Percentiles rank a stretch among this genome's conserved stretches.
Conservation (phyloP, 1,140 invertebrate genomes). For the Triops cancriformis region DNA sequence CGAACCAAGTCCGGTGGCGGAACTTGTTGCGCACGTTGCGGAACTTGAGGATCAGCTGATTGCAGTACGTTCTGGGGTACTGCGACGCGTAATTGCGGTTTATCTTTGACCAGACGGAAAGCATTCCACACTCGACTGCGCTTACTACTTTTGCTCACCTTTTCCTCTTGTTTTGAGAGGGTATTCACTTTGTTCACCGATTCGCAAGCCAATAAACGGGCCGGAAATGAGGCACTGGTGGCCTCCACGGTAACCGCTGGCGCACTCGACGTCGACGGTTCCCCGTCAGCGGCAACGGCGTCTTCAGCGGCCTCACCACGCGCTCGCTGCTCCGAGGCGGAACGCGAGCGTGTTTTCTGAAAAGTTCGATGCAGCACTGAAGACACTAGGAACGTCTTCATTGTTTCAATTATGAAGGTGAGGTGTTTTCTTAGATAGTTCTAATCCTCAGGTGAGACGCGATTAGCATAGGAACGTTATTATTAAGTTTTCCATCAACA, state of each 20-base stretch:
- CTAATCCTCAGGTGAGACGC: no score
- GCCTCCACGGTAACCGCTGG: not conserved
- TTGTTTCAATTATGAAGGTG: not conserved
- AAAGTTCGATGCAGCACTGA: slow-evolving; percentile 7
- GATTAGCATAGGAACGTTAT: no score
- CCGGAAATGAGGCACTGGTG: not conserved
- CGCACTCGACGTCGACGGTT: slow-evolving; percentile 4
- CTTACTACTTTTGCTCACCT: not conserved
- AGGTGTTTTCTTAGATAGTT: no score
- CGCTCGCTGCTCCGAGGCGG: not conserved
- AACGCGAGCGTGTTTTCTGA: not conserved
- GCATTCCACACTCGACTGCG: slow-evolving; percentile 1
- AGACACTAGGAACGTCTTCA: not conserved
- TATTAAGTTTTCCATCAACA: no score
- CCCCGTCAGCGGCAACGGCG: not conserved
- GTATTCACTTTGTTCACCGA: not conserved
- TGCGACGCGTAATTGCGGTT: not conserved
- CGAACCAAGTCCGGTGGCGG: not conserved
- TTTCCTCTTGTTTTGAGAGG: not conserved
- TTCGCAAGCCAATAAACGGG: not conserved
- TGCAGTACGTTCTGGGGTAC: not conserved
- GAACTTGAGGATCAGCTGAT: not conserved
- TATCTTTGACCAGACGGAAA: slow-evolving; percentile 5
- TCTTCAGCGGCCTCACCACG: not conserved
- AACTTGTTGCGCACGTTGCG: not conserved